Percentiles rank a stretch among this genome's conserved stretches.
Conservation (phyloP, 2,797 vertebrate species). For the Rhinoraja longicauda region DNA sequence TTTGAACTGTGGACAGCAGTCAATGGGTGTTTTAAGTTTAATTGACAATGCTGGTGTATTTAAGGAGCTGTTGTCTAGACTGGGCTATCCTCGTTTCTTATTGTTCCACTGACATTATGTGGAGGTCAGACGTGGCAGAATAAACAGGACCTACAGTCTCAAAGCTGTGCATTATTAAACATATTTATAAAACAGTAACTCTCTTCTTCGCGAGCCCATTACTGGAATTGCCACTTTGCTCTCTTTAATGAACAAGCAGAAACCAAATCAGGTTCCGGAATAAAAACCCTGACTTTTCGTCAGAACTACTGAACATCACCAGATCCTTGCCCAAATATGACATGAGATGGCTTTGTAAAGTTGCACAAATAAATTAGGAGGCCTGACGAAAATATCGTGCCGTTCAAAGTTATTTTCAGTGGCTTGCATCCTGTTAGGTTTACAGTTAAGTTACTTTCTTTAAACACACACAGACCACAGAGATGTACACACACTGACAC, state of each 20-base stretch:
- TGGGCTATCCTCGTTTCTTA: not conserved
- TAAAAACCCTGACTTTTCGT: conserved; percentile 9
- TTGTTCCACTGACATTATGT: not conserved
- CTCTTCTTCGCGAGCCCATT: not conserved
- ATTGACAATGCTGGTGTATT: not conserved
- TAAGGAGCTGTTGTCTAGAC: conserved; percentile 21
- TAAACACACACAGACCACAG: not conserved
- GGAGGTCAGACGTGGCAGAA: conserved; percentile 12
- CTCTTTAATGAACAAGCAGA: not conserved
- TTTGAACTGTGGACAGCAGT: not conserved
- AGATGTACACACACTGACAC: no score
- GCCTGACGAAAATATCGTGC: not conserved
- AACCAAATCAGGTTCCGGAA: not conserved
- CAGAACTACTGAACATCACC: not conserved
- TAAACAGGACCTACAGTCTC: conserved; percentile 16
- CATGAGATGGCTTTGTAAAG: not conserved
- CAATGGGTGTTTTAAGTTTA: conserved; percentile 7
- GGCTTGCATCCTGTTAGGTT: not conserved
- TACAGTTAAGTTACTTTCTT: not conserved
- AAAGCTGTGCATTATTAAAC: conserved; percentile 27
- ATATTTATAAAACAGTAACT: conserved; percentile 34
- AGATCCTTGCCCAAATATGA: not conserved
- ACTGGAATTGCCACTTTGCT: conserved; percentile 7
- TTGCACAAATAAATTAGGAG: conserved; percentile 8
- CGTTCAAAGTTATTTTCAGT: conserved; percentile 30